These are phyloP conservation scores for Temnothorax unifasciatus DNA, from an alignment of 2,888 invertebrate species.

Conservation along the genomic window DNA sequence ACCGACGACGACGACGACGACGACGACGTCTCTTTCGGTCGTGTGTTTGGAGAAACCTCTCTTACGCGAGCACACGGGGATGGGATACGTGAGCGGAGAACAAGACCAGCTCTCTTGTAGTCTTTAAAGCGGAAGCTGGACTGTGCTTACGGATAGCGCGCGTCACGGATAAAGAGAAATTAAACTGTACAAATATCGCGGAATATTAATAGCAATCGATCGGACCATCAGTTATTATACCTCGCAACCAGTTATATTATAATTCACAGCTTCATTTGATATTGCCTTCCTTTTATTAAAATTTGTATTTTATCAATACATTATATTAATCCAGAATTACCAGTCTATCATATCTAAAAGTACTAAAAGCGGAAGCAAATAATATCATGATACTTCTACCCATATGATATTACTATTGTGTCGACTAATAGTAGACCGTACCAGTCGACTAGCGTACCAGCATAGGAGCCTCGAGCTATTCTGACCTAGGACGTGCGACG, in stretches of 20 bases:
- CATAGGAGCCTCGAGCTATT: slow-evolving; percentile 25
- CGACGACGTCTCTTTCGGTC: slow-evolving; percentile 54
- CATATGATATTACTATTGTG: background rate
- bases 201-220: slow-evolving; percentile 5
- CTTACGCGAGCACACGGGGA: slow-evolving; percentile 37
- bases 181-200: background rate
- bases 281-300: background rate
- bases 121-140: slow-evolving; percentile 44
- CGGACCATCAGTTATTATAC: background rate
- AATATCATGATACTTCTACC: background rate
- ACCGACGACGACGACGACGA: slow-evolving; percentile 39
- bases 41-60: slow-evolving; percentile 52
- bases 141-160: background rate
- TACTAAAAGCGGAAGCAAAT: background rate
- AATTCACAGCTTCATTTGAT: background rate
- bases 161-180: slow-evolving; percentile 6
- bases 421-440: background rate
- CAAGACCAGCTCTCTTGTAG: slow-evolving; percentile 3
- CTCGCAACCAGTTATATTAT: background rate
- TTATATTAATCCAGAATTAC: background rate
- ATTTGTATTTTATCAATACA: background rate
- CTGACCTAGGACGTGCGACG: slow-evolving; percentile 31
- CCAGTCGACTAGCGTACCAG: background rate
- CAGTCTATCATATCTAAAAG: background rate
- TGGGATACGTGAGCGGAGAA: slow-evolving; percentile 52